Base-by-base conservation (phyloP, 2,888 invertebrate species). In the Limnephilus lunatus region DNA sequence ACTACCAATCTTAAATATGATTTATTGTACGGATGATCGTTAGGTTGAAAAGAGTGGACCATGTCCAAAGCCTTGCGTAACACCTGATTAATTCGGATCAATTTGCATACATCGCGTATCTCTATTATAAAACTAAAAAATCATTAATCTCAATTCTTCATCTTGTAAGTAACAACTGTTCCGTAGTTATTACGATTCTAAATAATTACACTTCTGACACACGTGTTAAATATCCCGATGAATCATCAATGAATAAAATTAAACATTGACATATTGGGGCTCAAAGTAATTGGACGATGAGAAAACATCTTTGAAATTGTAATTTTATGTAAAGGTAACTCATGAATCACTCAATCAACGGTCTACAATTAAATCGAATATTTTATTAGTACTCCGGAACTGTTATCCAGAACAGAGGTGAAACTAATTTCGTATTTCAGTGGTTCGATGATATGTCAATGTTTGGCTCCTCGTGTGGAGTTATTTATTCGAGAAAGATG, bases 71-170 rank as follows among this genome's bases (percentile, higher is more conserved):
- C 83, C 83, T 86, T 86, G 86, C 30, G 86, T 48, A 86, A 86
- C 44, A n/a, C 44, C 44, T 44, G 39, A 44, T n/a, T 86, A 86
- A 86, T 86, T 35, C 44, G n/a, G 86, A 44, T 25, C 86, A 44
- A 86, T 86, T 86, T 86, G 86, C 86, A 86, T 86, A 86, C 9
- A 44, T 86, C 39, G 35, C 30, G 86, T 86, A 86, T 39, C 44
- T 86, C n/a, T 86, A 86, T 86, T 30, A 86, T 39, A 86, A 35
- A 86, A 86, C 30, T 39, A 86, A 86, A 30, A n/a, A 44, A 35
- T 48, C 86, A 86, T 86, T 44, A 86, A 86, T 86, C 86, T 86
- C 86, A 86, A 86, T 86, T 86, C 39, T 30, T 86, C 86, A 86
- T 86, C 86, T 39, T 9, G 35, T 35, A 83, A 32, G 83, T 83